Conservation (phyloP, 1,140 invertebrate species). For the Trialeurodes vaporariorum region DNA sequence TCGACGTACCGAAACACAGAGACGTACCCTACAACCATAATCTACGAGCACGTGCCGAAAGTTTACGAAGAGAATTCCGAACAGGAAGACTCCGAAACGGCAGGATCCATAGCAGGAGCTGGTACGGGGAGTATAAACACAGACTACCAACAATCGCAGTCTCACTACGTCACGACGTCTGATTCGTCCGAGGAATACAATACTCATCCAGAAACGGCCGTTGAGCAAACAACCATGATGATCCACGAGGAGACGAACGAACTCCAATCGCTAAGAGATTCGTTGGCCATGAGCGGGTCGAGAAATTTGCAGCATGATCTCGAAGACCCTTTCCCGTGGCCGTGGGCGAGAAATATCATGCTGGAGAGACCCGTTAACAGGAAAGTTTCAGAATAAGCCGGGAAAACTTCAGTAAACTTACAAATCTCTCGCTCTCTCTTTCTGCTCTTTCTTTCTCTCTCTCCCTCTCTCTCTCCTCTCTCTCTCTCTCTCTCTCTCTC, state of each 20-base stretch:
- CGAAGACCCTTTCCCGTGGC: slow-evolving; percentile 22
- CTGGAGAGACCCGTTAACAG: slow-evolving; percentile 27
- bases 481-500: no score
- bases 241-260: slow-evolving; percentile 17
- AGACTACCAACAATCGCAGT: no score
- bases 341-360: slow-evolving; percentile 28
- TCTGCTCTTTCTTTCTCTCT: no score
- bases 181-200: neutral
- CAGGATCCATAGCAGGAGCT: neutral
- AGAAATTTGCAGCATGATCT: slow-evolving; percentile 4
- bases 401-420: no score
- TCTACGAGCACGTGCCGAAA: neutral
- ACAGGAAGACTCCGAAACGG: slow-evolving; percentile 5
- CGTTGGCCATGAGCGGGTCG: neutral
- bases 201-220: slow-evolving; percentile 3
- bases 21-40: no score
- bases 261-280: neutral
- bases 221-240: slow-evolving; percentile 3
- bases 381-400: slow-evolving; percentile 21
- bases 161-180: slow-evolving; percentile 7
- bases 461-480: no score
- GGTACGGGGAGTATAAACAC: no score
- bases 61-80: slow-evolving; percentile 8
- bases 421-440: no score
- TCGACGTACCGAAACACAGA: neutral